Conservation (phyloP, 2,113 vertebrate species). For the Lipophrys pholis region DNA sequence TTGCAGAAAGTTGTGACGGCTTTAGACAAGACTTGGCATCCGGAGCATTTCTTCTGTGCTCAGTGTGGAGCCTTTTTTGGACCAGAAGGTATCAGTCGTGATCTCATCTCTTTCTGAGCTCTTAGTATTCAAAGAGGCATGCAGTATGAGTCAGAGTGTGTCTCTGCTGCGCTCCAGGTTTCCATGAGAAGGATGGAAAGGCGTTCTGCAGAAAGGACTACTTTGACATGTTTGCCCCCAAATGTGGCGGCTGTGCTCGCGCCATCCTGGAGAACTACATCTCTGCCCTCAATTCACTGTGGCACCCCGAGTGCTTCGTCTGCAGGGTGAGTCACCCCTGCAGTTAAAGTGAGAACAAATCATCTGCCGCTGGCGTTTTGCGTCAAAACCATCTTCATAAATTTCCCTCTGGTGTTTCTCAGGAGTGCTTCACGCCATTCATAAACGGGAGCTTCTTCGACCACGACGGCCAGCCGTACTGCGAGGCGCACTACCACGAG, state of each 20-base stretch:
- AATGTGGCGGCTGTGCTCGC: conserved; percentile 93
- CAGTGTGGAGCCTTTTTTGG: conserved; percentile 86
- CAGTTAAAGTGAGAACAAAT: not conserved
- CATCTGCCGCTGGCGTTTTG: not conserved
- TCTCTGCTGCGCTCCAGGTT: conserved; percentile 81
- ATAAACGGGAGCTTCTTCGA: conserved; percentile 98
- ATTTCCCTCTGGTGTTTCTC: conserved; percentile 19
- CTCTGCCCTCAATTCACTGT: conserved; percentile 94
- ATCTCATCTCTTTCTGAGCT: not conserved
- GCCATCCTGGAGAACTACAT: conserved; percentile 98
- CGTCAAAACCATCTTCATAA: not conserved
- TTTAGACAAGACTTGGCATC: conserved; percentile 96
- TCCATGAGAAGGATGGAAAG: conserved; percentile 96
- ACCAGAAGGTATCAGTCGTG: conserved; percentile 65
- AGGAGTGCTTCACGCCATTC: conserved; percentile 98
- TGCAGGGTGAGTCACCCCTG: conserved; percentile 90
- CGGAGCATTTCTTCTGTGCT: conserved; percentile 96
- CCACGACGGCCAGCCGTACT: conserved; percentile 97
- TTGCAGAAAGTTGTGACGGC: conserved; percentile 91
- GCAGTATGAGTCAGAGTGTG: conserved; percentile 4
- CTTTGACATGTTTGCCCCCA: conserved; percentile 97
- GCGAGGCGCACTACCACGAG: conserved; percentile 97
- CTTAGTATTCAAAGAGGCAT: not conserved
- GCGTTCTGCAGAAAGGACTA: conserved; percentile 97
- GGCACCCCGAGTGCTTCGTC: conserved; percentile 97